Conservation (phyloP, 2,797 vertebrate species). For the Anabacerthia variegaticeps region DNA sequence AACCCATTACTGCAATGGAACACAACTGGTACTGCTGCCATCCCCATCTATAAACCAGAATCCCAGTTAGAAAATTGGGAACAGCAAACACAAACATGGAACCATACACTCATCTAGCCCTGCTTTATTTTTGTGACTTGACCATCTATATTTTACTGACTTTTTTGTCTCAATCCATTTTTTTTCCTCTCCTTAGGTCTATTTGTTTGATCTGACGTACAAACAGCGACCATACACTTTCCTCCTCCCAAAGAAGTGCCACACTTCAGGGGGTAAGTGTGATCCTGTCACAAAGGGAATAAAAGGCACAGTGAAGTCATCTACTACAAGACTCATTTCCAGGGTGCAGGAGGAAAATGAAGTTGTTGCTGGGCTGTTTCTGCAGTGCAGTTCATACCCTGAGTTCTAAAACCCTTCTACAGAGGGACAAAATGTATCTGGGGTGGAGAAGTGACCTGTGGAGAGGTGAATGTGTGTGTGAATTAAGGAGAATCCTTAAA, state of each 20-base stretch:
- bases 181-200: slow-evolving; percentile 82
- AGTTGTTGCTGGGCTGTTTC: background rate
- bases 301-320: background rate
- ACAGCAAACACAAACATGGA: background rate
- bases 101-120: no score
- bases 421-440: background rate
- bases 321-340: fast-evolving
- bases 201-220: slow-evolving; percentile 96
- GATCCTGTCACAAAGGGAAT: background rate
- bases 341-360: background rate
- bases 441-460: background rate
- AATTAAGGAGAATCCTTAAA: background rate
- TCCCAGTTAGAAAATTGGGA: background rate
- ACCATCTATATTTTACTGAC: background rate
- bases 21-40: background rate
- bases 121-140: background rate
- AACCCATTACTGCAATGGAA: background rate
- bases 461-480: background rate
- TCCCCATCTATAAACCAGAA: background rate
- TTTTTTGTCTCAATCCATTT: background rate
- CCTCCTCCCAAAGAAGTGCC: slow-evolving; percentile 92
- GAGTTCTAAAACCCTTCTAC: background rate
- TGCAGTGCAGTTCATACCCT: background rate
- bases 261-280: slow-evolving; percentile 85
- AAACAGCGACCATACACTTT: slow-evolving; percentile 96